These are phyloP conservation scores for Empis livida DNA, from an alignment of 2,888 invertebrate species.

Conservation along the genomic window DNA sequence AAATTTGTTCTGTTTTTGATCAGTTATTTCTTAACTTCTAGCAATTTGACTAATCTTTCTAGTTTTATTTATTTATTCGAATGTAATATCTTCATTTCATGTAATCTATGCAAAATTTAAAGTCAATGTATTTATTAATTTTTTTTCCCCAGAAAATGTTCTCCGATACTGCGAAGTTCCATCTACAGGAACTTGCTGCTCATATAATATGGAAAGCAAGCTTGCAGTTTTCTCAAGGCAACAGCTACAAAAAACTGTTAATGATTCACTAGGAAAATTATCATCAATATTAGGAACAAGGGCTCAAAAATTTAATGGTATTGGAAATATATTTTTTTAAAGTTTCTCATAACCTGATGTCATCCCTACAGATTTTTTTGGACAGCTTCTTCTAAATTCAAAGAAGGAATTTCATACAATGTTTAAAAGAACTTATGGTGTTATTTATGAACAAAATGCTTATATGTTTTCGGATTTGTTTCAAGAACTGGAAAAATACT, in stretches of 20 bases:
- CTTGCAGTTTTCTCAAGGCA: constrained; percentile 56
- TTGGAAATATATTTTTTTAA: neutral
- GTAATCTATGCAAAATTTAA: no score
- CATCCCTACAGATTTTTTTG: constrained; percentile 72
- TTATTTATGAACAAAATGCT: constrained; percentile 87
- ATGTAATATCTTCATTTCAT: no score
- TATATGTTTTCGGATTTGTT: constrained; percentile 88
- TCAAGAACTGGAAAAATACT: constrained; percentile 78
- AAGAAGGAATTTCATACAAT: constrained; percentile 83
- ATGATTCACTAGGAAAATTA: constrained; percentile 61
- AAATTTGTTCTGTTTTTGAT: no score
- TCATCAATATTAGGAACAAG: constrained; percentile 61
- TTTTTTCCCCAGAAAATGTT: constrained; percentile 11
- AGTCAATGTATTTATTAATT: no score
- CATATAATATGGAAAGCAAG: constrained; percentile 47
- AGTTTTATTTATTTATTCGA: no score
- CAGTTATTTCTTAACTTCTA: no score
- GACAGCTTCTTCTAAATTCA: constrained; percentile 67
- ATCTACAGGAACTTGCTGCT: constrained; percentile 44
- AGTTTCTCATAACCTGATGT: neutral
- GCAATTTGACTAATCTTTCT: no score
- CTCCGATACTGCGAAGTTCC: constrained; percentile 34
- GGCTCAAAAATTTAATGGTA: constrained; percentile 76
- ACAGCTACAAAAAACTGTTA: constrained; percentile 61
- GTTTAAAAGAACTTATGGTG: constrained; percentile 91